Percentiles rank a stretch among this genome's conserved stretches.
These are phyloP conservation scores for Hypomesus transpacificus DNA, from an alignment of 2,113 vertebrate genomes.

Conservation along the genomic window DNA sequence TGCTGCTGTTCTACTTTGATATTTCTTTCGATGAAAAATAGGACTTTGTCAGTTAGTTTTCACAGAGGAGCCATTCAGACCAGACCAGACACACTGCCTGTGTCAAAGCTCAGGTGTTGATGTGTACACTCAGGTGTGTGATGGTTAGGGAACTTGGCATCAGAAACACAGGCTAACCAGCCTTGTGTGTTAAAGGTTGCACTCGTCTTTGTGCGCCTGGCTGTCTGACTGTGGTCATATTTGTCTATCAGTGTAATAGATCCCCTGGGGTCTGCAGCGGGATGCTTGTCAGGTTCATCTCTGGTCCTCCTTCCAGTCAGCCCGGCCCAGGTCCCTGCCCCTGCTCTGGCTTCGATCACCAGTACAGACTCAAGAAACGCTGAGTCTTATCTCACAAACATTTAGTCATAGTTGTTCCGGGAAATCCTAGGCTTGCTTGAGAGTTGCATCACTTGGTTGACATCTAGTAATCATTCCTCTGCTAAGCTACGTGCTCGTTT, in stretches of 20 bases:
- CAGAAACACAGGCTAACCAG: conserved; percentile 23
- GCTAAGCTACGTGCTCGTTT: not conserved
- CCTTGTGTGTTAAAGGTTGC: not conserved
- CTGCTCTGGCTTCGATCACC: conserved; percentile 28
- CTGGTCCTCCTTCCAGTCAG: conserved; percentile 28
- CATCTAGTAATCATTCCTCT: not conserved
- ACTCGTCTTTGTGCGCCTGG: not conserved
- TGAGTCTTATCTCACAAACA: no score
- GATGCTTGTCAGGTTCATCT: conserved; percentile 57
- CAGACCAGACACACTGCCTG: no score
- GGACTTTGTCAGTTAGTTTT: no score
- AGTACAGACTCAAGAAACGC: not conserved
- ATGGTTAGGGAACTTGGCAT: conserved; percentile 26
- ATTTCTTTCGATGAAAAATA: no score
- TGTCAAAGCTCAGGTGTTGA: not conserved
- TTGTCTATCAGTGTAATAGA: conserved; percentile 77
- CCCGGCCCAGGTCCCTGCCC: conserved; percentile 67
- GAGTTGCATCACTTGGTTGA: not conserved
- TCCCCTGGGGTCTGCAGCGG: conserved; percentile 63
- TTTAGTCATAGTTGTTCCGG: no score
- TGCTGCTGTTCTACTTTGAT: no score
- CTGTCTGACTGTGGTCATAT: conserved; percentile 74
- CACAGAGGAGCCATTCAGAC: no score
- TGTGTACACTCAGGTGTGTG: conserved; percentile 19
- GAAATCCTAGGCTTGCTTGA: no score